These are phyloP conservation scores for Emys orbicularis DNA, from an alignment of 2,797 vertebrate species.

Conservation along the genomic window DNA sequence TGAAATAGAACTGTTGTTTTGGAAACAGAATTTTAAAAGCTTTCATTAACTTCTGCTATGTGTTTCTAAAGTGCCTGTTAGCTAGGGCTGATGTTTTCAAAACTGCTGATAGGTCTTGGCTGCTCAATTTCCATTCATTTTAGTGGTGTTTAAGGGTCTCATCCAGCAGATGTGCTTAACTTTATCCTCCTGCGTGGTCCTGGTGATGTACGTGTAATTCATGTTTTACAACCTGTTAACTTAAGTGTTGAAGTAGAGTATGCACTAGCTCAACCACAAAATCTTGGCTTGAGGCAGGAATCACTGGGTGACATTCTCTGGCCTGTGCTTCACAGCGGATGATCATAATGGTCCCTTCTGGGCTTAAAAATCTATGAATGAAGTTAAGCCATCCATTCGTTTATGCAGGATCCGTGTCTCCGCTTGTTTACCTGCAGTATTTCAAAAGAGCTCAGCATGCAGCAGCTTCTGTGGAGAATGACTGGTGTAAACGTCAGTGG, in stretches of 20 bases:
- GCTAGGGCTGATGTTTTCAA: neutral
- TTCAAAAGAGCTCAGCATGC: neutral
- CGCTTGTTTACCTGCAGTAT: rapidly evolving
- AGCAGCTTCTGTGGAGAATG: neutral
- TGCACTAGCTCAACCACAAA: neutral
- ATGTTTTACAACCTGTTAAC: neutral
- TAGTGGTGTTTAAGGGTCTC: neutral
- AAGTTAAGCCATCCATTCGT: neutral
- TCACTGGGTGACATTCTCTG: neutral
- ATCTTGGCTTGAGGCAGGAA: neutral
- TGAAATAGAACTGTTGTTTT: neutral
- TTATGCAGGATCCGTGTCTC: neutral
- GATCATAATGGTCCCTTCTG: neutral
- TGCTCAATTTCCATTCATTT: neutral
- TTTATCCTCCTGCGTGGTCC: neutral
- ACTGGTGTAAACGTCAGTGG: neutral
- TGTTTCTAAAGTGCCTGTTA: neutral
- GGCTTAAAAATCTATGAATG: neutral
- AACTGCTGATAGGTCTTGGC: neutral
- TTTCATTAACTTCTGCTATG: neutral
- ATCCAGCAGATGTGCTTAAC: rapidly evolving
- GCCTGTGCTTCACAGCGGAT: neutral
- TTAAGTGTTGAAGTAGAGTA: neutral
- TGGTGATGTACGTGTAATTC: neutral
- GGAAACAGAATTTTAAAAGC: neutral